Evolutionary conservation across 2,113 vertebrate genomes (phyloP).

Genomic region (Gavialis gangeticus): DNA sequence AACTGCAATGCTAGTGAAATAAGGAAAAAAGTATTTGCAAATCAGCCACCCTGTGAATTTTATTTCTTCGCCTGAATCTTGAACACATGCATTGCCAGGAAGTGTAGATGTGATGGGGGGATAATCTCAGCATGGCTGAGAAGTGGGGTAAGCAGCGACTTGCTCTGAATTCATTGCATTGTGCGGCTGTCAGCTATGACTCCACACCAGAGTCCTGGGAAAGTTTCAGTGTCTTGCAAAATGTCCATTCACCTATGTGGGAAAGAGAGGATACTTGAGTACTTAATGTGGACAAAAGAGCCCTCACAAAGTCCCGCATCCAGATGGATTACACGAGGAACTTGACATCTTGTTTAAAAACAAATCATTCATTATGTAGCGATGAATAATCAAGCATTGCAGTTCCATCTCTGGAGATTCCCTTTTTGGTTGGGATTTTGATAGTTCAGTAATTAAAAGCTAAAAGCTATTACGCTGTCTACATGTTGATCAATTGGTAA

Average conservation of each 20-base stretch:
- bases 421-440: slow-evolving; percentile 79
- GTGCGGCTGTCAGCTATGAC: background rate
- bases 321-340: slow-evolving; percentile 79
- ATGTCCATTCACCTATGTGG: background rate
- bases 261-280: slow-evolving; percentile 17
- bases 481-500: slow-evolving; percentile 72
- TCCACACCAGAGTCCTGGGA: background rate
- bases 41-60: background rate
- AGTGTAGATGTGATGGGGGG: background rate
- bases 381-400: slow-evolving; percentile 80
- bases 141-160: background rate
- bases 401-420: slow-evolving; percentile 80
- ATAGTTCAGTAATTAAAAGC: slow-evolving; percentile 80
- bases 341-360: slow-evolving; percentile 80
- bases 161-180: accelerated
- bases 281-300: slow-evolving; percentile 68
- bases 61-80: background rate
- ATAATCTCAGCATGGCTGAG: background rate
- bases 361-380: slow-evolving; percentile 81
- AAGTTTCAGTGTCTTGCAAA: background rate
- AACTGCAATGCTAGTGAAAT: background rate
- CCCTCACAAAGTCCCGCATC: slow-evolving; percentile 59
- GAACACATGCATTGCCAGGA: no score
- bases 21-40: background rate
- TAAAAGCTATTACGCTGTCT: slow-evolving; percentile 76